These are phyloP conservation scores for Drosophila birchii DNA, from an alignment of 2,888 invertebrate species.

Conservation along the genomic window DNA sequence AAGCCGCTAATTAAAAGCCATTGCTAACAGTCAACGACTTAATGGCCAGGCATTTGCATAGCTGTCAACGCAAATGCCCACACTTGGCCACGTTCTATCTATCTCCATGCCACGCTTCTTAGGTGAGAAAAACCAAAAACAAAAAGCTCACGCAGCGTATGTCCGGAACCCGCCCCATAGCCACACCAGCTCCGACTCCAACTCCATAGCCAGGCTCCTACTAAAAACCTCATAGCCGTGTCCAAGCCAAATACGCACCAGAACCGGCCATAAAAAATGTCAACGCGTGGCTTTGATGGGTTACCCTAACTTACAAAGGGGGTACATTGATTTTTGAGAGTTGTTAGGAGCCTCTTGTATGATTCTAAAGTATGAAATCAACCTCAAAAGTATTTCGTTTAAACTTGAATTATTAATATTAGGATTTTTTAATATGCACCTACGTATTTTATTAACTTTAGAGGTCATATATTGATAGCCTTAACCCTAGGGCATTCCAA, in stretches of 20 bases:
- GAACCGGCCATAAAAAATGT: constrained; percentile 74
- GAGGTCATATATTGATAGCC: too few relatives aligned
- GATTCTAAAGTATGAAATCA: not conserved
- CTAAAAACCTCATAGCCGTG: constrained; percentile 27
- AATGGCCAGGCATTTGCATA: constrained; percentile 77
- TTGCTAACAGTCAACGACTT: constrained; percentile 79
- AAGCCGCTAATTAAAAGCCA: constrained; percentile 74
- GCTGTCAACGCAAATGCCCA: constrained; percentile 79
- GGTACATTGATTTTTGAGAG: not conserved
- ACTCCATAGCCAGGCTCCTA: constrained; percentile 17
- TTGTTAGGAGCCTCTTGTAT: not conserved
- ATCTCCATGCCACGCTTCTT: constrained; percentile 11
- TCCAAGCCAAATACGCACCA: constrained; percentile 70
- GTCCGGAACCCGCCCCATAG: constrained; percentile 18
- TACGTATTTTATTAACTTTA: not conserved
- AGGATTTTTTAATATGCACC: not conserved
- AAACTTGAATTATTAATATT: not conserved
- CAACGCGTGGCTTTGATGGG: constrained; percentile 61
- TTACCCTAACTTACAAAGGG: constrained; percentile 16
- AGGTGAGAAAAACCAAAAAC: constrained; percentile 51
- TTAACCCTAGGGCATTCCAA: constrained; percentile 9
- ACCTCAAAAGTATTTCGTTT: too few relatives aligned
- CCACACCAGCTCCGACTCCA: constrained; percentile 15
- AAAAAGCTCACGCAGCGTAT: constrained; percentile 33
- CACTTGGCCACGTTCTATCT: constrained; percentile 63